A percentile compares a stretch with the other conserved stretches of the same genome.
phyloP scores from a whole-genome alignment of 1,140 invertebrate genomes.

The Lordiphosa collinella region DNA sequence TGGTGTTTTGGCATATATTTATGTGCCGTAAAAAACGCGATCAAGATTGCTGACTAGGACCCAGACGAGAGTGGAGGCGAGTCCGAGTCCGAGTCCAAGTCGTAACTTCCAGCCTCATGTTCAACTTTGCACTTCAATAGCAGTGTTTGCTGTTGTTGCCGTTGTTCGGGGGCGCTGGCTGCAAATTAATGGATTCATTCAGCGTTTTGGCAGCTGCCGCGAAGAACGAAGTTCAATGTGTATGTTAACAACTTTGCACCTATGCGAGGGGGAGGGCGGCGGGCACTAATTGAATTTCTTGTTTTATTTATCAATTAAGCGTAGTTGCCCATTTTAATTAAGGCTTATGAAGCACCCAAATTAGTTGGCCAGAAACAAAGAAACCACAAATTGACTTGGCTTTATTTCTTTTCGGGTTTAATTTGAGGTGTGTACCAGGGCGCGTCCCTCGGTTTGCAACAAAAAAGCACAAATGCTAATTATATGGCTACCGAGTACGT shows the following conservation, averaged over 20 bases:
- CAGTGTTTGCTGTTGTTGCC: conserved; percentile 15
- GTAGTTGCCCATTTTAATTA: conserved; percentile 57
- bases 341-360: conserved; percentile 49
- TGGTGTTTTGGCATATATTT: conserved; percentile 78
- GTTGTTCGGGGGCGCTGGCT: conserved; percentile 61
- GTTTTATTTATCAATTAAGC: conserved; percentile 72
- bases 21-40: conserved; percentile 78
- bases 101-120: conserved; percentile 24
- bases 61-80: conserved; percentile 41
- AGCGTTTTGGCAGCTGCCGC: conserved; percentile 30
- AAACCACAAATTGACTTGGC: conserved; percentile 59
- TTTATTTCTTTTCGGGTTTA: conserved; percentile 10
- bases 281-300: conserved; percentile 58
- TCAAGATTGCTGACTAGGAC: conserved; percentile 64
- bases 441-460: conserved; percentile 48
- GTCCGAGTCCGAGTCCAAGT: conserved; percentile 16
- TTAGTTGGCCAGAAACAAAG: conserved; percentile 61
- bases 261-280: background rate
- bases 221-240: conserved; percentile 64
- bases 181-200: conserved; percentile 77
- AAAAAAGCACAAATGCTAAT: conserved; percentile 62
- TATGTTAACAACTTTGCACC: conserved; percentile 75
- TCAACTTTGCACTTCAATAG: conserved; percentile 77
- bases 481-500: conserved; percentile 58
- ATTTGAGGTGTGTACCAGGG: conserved; percentile 70